phyloP scores from a whole-genome alignment of 2,888 invertebrate species.

The Hypselothyrea guttata region DNA sequence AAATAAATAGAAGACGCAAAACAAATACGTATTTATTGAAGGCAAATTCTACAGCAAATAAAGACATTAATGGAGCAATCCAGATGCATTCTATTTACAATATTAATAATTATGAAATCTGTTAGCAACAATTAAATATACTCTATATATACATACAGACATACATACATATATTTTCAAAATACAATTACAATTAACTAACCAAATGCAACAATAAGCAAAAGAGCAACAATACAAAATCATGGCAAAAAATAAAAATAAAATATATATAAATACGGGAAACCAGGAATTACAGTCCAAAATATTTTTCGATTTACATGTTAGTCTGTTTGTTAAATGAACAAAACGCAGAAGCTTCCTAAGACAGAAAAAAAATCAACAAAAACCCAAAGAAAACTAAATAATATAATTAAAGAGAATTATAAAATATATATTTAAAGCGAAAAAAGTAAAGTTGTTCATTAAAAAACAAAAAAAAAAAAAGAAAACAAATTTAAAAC shows the following conservation, averaged over 20 bases:
- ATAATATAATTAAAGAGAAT: conserved; percentile 8
- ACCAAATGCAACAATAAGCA: conserved; percentile 3
- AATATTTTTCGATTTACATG: conserved; percentile 69
- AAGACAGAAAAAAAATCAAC: no score
- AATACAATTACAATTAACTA: conserved; percentile 1
- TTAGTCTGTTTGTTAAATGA: conserved; percentile 65
- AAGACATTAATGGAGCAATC: conserved; percentile 38
- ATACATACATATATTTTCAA: conserved; percentile 30
- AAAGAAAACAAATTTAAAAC: conserved; percentile 38
- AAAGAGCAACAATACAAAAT: conserved; percentile 7
- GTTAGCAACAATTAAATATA: conserved; percentile 3
- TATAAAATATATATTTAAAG: conserved; percentile 1
- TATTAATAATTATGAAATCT: conserved; percentile 18
- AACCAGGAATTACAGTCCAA: conserved; percentile 38
- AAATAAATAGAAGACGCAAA: background rate
- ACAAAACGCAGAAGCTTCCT: conserved; percentile 5
- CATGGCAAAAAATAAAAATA: conserved; percentile 6
- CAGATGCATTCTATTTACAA: conserved; percentile 72
- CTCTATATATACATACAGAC: conserved; percentile 13
- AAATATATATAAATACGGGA: conserved; percentile 14
- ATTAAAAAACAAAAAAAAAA: conserved; percentile 24
- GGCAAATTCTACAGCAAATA: conserved; percentile 41
- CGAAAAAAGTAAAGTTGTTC: conserved; percentile 32
- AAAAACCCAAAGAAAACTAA: no score
- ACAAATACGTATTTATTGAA: conserved; percentile 56